These are phyloP conservation scores for Tychaedon coryphoeus DNA, from an alignment of 2,113 vertebrate species.

Conservation along the genomic window DNA sequence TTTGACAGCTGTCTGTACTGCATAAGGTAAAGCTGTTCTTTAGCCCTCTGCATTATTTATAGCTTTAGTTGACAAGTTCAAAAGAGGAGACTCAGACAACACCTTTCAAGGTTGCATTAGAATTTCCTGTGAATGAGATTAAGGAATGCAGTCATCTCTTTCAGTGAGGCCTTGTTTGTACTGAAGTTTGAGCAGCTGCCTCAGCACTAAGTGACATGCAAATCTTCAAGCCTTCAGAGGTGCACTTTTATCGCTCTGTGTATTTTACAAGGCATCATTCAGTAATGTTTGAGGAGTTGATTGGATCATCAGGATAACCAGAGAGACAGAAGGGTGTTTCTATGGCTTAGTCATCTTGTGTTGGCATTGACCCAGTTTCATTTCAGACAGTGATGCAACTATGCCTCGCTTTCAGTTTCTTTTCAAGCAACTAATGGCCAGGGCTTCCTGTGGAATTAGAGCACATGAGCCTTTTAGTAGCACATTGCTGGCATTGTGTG, in stretches of 20 bases:
- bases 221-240: background rate
- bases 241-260: background rate
- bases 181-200: background rate
- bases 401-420: constrained; percentile 16
- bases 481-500: background rate
- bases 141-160: background rate
- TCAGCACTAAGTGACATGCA: background rate
- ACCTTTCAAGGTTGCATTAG: background rate
- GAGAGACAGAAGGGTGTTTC: background rate
- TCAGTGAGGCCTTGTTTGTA: background rate
- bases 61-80: background rate
- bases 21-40: background rate
- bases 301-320: background rate
- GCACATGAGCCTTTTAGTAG: background rate
- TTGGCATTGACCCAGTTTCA: constrained; percentile 14
- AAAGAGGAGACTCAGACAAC: background rate
- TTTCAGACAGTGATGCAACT: background rate
- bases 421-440: background rate
- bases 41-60: background rate
- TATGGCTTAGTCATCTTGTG: background rate
- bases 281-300: background rate
- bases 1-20: background rate
- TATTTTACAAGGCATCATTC: background rate
- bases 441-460: background rate
- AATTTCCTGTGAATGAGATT: background rate